These are phyloP conservation scores for Oryctes rhinoceros DNA, from an alignment of 1,140 invertebrate genomes.

Conservation along the genomic window DNA sequence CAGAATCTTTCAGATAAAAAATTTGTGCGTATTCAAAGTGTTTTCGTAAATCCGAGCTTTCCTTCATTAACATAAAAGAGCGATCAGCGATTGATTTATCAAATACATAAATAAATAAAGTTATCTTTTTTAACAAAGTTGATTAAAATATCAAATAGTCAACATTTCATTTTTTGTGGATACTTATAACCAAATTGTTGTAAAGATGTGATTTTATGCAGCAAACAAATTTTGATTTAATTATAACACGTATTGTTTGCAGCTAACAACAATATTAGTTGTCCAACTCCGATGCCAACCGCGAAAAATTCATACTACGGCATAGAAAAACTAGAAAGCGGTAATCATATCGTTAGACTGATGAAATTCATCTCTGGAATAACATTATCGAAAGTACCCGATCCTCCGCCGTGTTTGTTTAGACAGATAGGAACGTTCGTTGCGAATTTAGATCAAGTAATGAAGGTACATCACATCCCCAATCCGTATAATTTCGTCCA, in stretches of 20 bases:
- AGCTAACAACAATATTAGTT: conserved; percentile 68
- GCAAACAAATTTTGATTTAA: too few species aligned
- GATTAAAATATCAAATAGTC: too few species aligned
- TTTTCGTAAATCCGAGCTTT: too few species aligned
- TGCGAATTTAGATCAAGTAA: conserved; percentile 71
- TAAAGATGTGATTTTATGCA: too few species aligned
- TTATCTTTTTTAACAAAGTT: too few species aligned
- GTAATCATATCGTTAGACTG: conserved; percentile 74
- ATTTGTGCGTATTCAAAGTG: too few species aligned
- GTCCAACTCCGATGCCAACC: conserved; percentile 73
- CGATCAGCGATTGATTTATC: too few species aligned
- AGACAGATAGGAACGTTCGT: conserved; percentile 75
- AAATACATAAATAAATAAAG: too few species aligned
- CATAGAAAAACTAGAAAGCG: conserved; percentile 63
- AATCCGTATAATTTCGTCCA: not conserved
- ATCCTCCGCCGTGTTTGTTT: conserved; percentile 66
- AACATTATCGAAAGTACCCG: conserved; percentile 69
- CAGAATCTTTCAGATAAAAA: too few species aligned
- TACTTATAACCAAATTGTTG: too few species aligned
- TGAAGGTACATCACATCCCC: conserved; percentile 65
- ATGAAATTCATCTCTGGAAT: conserved; percentile 78
- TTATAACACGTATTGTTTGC: conserved; percentile 37
- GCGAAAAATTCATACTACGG: conserved; percentile 70
- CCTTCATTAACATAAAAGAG: too few species aligned
- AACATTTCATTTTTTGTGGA: too few species aligned